Evolutionary conservation across 2,888 invertebrate species (phyloP).

Genomic region (Coelogynopora nodosa): DNA sequence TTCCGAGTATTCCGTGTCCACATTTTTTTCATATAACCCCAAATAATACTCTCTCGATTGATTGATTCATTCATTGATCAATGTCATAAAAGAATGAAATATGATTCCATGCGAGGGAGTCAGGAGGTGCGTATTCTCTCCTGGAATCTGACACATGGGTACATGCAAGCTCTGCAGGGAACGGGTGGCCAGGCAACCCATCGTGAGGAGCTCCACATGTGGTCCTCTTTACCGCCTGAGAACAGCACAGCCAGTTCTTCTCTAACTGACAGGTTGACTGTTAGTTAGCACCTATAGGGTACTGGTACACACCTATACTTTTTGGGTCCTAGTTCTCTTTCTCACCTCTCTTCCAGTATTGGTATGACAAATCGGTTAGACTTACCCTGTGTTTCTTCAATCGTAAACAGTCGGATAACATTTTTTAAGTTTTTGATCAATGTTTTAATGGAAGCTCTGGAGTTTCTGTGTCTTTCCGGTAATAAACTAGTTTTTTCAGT

Average conservation of each 20-base stretch:
- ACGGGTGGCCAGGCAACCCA: neutral
- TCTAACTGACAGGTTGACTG: neutral
- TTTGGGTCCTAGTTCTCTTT: neutral
- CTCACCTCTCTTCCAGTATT: neutral
- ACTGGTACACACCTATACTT: no score
- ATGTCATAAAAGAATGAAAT: no score
- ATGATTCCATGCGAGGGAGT: no score
- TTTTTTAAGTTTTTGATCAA: neutral
- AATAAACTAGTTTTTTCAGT: no score
- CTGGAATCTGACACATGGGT: no score
- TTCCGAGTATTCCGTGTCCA: no score
- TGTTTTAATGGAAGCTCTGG: neutral
- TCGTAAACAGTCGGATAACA: no score
- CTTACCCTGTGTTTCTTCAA: neutral
- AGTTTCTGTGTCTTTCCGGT: neutral
- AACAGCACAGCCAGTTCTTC: neutral
- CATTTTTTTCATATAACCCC: no score
- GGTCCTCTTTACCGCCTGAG: neutral
- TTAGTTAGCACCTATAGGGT: neutral
- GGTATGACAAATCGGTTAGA: neutral
- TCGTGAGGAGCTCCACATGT: neutral
- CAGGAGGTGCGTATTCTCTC: no score
- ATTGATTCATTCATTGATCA: no score
- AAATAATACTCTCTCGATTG: no score
- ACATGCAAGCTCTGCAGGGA: neutral